Evolutionary conservation across 2,113 vertebrate species (phyloP).

Genomic region (Sturnira hondurensis): DNA sequence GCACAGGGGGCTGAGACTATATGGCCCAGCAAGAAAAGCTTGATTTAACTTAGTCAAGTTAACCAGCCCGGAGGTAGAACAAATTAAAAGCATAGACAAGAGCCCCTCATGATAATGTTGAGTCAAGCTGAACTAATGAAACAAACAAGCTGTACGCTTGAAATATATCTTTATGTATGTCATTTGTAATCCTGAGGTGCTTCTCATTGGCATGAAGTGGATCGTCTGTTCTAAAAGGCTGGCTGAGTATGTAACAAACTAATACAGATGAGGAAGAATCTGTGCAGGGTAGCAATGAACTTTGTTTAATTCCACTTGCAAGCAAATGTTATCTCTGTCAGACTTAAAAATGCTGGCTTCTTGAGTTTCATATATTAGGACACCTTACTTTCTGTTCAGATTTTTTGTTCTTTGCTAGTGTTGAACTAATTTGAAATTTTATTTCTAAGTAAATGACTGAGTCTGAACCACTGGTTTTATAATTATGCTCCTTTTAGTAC

Average conservation of each 20-base stretch:
- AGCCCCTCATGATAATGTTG: constrained; percentile 11
- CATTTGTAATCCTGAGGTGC: background rate
- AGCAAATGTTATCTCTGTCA: background rate
- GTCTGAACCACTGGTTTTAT: background rate
- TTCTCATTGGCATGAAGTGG: background rate
- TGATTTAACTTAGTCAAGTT: constrained; percentile 10
- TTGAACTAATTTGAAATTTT: background rate
- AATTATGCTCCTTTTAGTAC: background rate
- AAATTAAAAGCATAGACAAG: constrained; percentile 35
- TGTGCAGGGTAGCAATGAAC: background rate
- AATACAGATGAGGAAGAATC: background rate
- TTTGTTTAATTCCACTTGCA: background rate
- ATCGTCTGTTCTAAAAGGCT: background rate
- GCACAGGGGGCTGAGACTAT: background rate
- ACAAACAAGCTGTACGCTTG: background rate
- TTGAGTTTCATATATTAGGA: background rate
- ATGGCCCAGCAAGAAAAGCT: constrained; percentile 6
- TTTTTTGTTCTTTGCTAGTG: background rate
- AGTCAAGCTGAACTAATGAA: constrained; percentile 36
- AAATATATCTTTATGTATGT: background rate
- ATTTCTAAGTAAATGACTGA: background rate
- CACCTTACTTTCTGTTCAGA: background rate
- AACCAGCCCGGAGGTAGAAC: constrained; percentile 35
- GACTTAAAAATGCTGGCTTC: background rate
- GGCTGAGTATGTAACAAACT: background rate